Percentiles rank a stretch among this genome's conserved stretches.
These are phyloP conservation scores for Tachuris rubrigastra DNA, from an alignment of 2,113 vertebrate genomes.

Conservation along the genomic window DNA sequence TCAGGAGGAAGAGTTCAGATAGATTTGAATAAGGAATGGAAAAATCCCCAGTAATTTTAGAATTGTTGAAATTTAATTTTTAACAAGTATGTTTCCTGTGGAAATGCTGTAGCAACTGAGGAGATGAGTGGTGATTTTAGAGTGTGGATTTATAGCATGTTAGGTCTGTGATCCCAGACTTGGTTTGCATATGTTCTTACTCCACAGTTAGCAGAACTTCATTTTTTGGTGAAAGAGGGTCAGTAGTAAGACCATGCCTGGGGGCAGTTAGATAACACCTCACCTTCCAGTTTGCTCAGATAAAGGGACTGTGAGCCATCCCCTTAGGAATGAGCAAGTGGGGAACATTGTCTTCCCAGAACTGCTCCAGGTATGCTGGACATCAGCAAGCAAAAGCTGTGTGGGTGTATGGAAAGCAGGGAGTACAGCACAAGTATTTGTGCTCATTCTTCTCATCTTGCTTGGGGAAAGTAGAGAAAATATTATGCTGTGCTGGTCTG, in stretches of 20 bases:
- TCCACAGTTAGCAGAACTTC: neutral
- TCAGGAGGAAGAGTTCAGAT: neutral
- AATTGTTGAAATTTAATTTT: neutral
- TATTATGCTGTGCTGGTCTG: neutral
- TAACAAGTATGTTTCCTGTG: neutral
- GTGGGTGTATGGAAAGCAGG: neutral
- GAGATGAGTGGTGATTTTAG: neutral
- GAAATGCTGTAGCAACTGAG: neutral
- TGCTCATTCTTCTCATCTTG: neutral
- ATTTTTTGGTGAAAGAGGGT: neutral
- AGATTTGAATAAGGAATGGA: neutral
- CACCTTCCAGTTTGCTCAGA: neutral
- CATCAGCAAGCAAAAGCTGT: neutral
- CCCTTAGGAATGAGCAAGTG: neutral
- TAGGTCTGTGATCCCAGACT: neutral
- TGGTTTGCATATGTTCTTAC: neutral
- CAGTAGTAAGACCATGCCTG: neutral
- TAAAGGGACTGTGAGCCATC: constrained; percentile 18
- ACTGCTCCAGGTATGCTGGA: neutral
- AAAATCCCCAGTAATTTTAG: neutral
- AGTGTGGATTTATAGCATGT: neutral
- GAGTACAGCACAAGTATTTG: neutral
- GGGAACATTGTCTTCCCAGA: neutral
- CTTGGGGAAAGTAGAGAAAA: neutral
- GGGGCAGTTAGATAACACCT: neutral